Percentiles rank a stretch among this genome's conserved stretches.
These are phyloP conservation scores for Yponomeuta malinellus DNA, from an alignment of 2,888 invertebrate species.

Conservation along the genomic window DNA sequence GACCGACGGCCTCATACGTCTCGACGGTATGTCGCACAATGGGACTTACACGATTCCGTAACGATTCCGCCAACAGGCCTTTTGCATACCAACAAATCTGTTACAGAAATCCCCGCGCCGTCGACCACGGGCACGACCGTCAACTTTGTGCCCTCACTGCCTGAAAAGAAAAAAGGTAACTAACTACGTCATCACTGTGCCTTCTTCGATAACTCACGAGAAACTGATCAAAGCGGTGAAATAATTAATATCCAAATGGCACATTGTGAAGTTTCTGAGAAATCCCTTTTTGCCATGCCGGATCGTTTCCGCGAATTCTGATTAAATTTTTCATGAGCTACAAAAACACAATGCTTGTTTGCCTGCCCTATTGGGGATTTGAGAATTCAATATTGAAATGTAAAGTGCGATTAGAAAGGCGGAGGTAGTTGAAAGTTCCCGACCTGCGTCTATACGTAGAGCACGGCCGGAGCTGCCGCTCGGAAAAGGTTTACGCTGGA, in stretches of 20 bases:
- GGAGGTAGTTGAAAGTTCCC: conserved; percentile 48
- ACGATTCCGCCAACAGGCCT: neutral
- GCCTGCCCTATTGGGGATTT: conserved; percentile 34
- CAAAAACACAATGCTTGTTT: conserved; percentile 31
- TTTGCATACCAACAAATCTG: conserved; percentile 18
- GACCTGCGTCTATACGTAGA: conserved; percentile 53
- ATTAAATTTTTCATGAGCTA: conserved; percentile 48
- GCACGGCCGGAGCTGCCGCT: conserved; percentile 41
- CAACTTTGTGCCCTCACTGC: conserved; percentile 73
- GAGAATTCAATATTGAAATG: conserved; percentile 45
- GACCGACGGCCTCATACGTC: conserved; percentile 91
- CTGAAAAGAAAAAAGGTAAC: conserved; percentile 80
- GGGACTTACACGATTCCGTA: neutral
- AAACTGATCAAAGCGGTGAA: conserved; percentile 26
- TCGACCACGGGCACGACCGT: conserved; percentile 80
- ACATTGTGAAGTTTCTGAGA: conserved; percentile 33
- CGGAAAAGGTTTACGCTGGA: conserved; percentile 57
- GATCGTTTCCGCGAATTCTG: conserved; percentile 33
- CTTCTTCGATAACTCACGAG: conserved; percentile 1
- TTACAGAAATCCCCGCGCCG: conserved; percentile 89
- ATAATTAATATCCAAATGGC: conserved; percentile 39
- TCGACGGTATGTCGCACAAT: conserved; percentile 81
- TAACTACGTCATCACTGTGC: neutral
- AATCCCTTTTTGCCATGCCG: conserved; percentile 43
- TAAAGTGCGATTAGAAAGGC: conserved; percentile 48